These are phyloP conservation scores for Apus apus DNA, from an alignment of 2,113 vertebrate genomes.

Conservation along the genomic window DNA sequence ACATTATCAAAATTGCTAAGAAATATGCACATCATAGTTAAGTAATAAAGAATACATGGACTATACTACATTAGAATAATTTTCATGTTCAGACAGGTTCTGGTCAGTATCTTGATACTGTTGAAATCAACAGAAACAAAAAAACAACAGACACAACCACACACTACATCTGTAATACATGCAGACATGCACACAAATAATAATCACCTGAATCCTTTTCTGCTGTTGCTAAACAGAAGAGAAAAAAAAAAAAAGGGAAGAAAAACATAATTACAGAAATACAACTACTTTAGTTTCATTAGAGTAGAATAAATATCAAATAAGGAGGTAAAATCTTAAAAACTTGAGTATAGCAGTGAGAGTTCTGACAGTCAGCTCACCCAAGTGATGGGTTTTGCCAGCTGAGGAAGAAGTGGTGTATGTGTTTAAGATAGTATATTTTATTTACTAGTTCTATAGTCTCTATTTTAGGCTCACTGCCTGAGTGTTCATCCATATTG, in stretches of 20 bases:
- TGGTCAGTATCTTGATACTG: not conserved
- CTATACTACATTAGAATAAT: not conserved
- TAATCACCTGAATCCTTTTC: constrained; percentile 82
- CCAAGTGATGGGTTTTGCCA: not conserved
- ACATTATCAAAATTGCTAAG: not conserved
- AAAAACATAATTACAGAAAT: not conserved
- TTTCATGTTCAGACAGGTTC: not conserved
- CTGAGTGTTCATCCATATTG: not conserved
- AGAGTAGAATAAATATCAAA: not conserved
- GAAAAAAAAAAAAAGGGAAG: constrained; percentile 27
- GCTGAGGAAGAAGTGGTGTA: not conserved
- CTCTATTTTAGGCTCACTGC: not conserved
- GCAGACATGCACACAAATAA: constrained; percentile 59
- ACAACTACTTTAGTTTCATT: not conserved
- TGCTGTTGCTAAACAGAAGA: constrained; percentile 66
- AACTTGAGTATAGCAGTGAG: not conserved
- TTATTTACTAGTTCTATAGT: not conserved
- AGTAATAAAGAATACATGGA: not conserved
- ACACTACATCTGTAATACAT: not conserved
- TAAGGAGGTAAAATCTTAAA: not conserved
- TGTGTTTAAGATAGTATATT: not conserved
- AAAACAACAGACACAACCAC: not conserved
- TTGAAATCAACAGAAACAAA: not conserved
- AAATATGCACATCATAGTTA: not conserved
- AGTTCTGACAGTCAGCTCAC: not conserved